Evolutionary conservation across 2,797 vertebrate species (phyloP).

Genomic region (Trichosurus vulpecula): DNA sequence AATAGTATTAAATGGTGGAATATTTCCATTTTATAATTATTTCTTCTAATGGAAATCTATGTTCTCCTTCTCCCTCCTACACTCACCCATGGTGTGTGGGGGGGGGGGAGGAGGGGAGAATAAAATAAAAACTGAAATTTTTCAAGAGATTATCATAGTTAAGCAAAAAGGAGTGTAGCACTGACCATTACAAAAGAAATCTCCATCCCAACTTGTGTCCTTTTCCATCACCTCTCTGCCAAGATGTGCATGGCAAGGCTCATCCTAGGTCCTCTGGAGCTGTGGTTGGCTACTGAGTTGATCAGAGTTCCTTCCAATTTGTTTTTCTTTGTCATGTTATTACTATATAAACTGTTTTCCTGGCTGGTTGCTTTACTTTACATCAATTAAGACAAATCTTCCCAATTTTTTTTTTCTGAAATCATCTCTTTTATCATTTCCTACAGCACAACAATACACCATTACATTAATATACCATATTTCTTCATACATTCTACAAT

Average conservation of each 20-base stretch:
- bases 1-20: background rate
- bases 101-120: background rate
- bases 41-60: background rate
- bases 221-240: background rate
- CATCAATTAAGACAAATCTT: background rate
- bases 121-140: background rate
- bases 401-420: background rate
- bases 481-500: background rate
- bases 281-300: background rate
- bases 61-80: background rate
- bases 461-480: background rate
- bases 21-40: background rate
- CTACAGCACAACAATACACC: background rate
- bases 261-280: background rate
- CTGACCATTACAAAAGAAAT: background rate
- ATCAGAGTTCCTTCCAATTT: background rate
- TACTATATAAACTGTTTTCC: background rate
- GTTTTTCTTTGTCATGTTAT: background rate
- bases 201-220: background rate
- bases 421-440: background rate
- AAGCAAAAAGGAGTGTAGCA: background rate
- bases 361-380: background rate
- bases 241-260: background rate
- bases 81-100: background rate
- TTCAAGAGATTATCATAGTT: background rate